These are phyloP conservation scores for Elmis aenea DNA, from an alignment of 2,888 invertebrate genomes.

Conservation along the genomic window DNA sequence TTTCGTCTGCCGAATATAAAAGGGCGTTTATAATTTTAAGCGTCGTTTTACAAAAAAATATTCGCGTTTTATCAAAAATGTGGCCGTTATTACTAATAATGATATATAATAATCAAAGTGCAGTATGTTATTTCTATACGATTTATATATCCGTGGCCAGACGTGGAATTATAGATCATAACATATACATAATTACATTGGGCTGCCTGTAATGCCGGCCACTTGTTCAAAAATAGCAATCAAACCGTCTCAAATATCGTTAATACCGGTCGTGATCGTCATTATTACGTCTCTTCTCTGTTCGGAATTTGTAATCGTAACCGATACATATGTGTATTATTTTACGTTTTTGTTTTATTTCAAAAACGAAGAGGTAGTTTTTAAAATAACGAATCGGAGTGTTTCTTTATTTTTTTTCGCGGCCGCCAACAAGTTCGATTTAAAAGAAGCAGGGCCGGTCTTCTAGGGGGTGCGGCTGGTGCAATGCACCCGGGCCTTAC, in stretches of 20 bases:
- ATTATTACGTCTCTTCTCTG: slow-evolving; percentile 21
- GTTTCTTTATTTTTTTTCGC: no score
- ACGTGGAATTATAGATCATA: slow-evolving; percentile 37
- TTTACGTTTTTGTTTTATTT: no score
- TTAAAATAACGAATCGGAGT: no score
- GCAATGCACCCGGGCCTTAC: no score
- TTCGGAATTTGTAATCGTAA: slow-evolving; percentile 1
- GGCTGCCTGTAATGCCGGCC: slow-evolving; percentile 25
- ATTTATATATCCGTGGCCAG: slow-evolving; percentile 33
- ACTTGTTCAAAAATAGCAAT: slow-evolving; percentile 20
- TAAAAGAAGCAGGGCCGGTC: no score
- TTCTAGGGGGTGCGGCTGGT: no score
- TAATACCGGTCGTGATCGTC: slow-evolving; percentile 27
- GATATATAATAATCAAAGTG: slow-evolving; percentile 33
- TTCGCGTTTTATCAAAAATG: slow-evolving; percentile 14
- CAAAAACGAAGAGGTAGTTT: no score
- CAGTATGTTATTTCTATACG: slow-evolving; percentile 29
- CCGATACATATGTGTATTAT: no score
- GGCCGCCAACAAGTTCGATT: no score
- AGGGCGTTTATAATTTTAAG: no score
- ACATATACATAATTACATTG: slow-evolving; percentile 37
- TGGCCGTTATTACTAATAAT: slow-evolving; percentile 26
- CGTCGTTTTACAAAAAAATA: no score
- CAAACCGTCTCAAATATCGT: slow-evolving; percentile 28
- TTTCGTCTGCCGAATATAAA: no score